Conservation (phyloP, 2,113 vertebrate species). For the Sturnira hondurensis region DNA sequence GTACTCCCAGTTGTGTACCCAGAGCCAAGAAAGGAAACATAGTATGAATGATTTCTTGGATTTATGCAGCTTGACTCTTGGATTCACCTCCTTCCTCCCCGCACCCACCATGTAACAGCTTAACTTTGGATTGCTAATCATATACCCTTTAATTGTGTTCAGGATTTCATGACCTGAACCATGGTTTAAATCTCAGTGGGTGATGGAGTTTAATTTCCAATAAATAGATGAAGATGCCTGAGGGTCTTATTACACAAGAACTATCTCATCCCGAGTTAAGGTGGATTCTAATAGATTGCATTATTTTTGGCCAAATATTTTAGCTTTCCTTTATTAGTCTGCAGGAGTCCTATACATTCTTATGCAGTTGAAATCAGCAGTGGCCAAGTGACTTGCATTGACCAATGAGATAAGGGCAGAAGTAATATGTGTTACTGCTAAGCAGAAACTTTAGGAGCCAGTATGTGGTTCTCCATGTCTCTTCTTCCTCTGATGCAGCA, state of each 20-base stretch:
- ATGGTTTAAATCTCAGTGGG: background rate
- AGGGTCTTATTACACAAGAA: background rate
- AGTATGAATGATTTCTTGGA: background rate
- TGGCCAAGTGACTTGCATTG: background rate
- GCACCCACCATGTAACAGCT: background rate
- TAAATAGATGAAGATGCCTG: background rate
- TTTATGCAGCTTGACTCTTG: background rate
- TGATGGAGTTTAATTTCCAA: background rate
- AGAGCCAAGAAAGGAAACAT: background rate
- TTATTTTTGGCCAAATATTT: background rate
- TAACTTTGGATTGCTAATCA: background rate
- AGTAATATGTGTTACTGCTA: background rate
- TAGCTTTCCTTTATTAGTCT: background rate
- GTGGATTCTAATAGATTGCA: background rate
- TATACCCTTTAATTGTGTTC: background rate
- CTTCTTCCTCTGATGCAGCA: background rate
- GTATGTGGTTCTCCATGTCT: background rate
- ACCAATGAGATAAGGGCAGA: background rate
- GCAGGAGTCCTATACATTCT: background rate
- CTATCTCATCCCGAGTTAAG: background rate
- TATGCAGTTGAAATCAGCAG: background rate
- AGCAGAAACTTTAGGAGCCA: background rate
- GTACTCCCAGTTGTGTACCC: background rate
- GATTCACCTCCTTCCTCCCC: background rate
- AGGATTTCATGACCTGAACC: background rate